phyloP scores from a whole-genome alignment of 2,113 vertebrate genomes.

The Gasterosteus aculeatus region DNA sequence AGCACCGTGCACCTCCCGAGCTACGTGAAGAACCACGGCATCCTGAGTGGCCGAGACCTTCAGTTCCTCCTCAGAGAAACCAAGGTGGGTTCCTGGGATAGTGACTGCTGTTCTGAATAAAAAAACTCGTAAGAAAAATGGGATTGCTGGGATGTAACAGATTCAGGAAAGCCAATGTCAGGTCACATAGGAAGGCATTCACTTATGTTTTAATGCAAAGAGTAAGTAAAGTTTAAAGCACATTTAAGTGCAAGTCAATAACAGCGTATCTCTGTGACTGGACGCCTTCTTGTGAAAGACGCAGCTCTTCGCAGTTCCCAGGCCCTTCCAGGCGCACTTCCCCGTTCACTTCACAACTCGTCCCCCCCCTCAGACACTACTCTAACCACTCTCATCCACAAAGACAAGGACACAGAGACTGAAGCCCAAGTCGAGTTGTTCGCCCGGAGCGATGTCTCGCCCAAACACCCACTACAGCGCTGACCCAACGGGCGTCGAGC shows the following conservation, averaged over 20 bases:
- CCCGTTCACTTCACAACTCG: constrained; percentile 36
- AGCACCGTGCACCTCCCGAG: constrained; percentile 92
- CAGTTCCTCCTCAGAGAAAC: constrained; percentile 97
- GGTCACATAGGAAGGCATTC: background rate
- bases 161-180: background rate
- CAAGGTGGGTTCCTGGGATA: constrained; percentile 55
- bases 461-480: background rate
- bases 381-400: constrained; percentile 20
- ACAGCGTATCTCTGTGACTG: background rate
- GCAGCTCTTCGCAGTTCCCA: background rate
- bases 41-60: constrained; percentile 95
- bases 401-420: constrained; percentile 33
- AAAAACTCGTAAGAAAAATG: background rate
- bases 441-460: background rate
- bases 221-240: background rate
- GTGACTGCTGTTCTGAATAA: background rate
- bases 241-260: background rate
- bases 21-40: constrained; percentile 97
- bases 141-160: too few relatives aligned
- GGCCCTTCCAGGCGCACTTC: constrained; percentile 10
- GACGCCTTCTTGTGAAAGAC: constrained; percentile 1
- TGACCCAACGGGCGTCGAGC: background rate
- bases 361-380: constrained; percentile 5
- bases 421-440: background rate
- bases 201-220: background rate